A percentile compares a stretch with the other conserved stretches of the same genome.
These are phyloP conservation scores for Drosophila biarmipes DNA, from an alignment of 1,140 invertebrate genomes.

Conservation along the genomic window DNA sequence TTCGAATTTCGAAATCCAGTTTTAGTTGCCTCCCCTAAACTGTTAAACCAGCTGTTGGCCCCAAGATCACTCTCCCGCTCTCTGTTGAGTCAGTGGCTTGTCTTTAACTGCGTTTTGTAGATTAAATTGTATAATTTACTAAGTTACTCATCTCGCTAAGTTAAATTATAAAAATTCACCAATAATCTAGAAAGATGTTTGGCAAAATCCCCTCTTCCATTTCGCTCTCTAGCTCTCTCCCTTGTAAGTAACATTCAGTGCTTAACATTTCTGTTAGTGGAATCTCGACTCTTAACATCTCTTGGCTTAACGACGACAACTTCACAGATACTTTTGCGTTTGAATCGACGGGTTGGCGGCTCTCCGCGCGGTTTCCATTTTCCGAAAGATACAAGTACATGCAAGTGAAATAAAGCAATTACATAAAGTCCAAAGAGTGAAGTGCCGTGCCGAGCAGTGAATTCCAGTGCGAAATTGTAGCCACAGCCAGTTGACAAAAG, in stretches of 20 bases:
- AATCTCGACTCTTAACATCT: slow-evolving; percentile 4
- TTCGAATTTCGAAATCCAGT: slow-evolving; percentile 59
- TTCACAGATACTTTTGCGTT: slow-evolving; percentile 71
- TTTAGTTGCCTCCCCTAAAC: slow-evolving; percentile 1
- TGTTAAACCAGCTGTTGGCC: slow-evolving; percentile 31
- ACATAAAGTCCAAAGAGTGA: slow-evolving; percentile 45
- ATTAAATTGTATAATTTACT: background rate
- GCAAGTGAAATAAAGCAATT: slow-evolving; percentile 46
- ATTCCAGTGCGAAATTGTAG: slow-evolving; percentile 23
- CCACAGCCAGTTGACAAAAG: slow-evolving; percentile 69
- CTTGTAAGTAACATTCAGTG: background rate
- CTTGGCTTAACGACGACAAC: slow-evolving; percentile 2
- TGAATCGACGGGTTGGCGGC: slow-evolving; percentile 60
- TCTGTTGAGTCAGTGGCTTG: background rate
- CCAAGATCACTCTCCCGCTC: slow-evolving; percentile 4
- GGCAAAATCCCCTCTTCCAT: background rate
- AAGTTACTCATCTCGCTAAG: background rate
- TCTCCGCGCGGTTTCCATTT: slow-evolving; percentile 12
- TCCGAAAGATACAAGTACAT: slow-evolving; percentile 24
- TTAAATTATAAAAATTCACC: background rate
- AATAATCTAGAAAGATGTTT: background rate
- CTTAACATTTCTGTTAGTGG: background rate
- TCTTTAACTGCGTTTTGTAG: background rate
- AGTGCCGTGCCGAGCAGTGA: slow-evolving; percentile 23
- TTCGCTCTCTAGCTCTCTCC: background rate